A percentile compares a stretch with the other conserved stretches of the same genome.
Conservation (phyloP, 2,888 invertebrate species). For the Eristalis tenax region DNA sequence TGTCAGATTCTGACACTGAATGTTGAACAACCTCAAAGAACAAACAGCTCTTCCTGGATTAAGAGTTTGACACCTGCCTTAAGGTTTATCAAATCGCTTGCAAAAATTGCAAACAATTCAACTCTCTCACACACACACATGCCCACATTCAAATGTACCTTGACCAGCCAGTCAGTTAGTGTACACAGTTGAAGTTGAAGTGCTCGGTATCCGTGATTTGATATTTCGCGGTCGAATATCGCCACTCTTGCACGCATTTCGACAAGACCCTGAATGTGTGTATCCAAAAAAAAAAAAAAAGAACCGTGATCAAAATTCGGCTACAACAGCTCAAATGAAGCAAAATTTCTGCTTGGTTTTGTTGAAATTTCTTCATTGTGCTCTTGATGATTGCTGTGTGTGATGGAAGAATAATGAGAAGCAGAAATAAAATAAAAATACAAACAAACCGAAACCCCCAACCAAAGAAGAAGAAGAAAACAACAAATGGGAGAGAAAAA, state of each 20-base stretch:
- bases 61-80: neutral
- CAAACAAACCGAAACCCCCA: slow-evolving; percentile 21
- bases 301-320: slow-evolving; percentile 50
- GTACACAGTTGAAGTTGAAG: neutral
- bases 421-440: slow-evolving; percentile 12
- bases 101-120: neutral
- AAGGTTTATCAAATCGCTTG: neutral
- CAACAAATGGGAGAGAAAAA: slow-evolving; percentile 7
- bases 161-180: neutral
- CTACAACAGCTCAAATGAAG: slow-evolving; percentile 33
- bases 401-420: slow-evolving; percentile 37
- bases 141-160: neutral
- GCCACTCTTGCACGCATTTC: slow-evolving; percentile 48
- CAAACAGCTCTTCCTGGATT: neutral
- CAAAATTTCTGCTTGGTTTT: slow-evolving; percentile 47
- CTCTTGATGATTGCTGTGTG: slow-evolving; percentile 4
- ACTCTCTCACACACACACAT: neutral
- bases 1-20: neutral
- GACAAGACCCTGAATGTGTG: slow-evolving; percentile 47
- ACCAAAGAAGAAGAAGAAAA: slow-evolving; percentile 24
- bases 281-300: neutral
- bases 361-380: slow-evolving; percentile 59
- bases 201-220: slow-evolving; percentile 22
- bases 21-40: neutral
- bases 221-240: slow-evolving; percentile 59